Evolutionary conservation across 2,888 invertebrate species (phyloP).

Genomic region (Drosophila flavopinicola): DNA sequence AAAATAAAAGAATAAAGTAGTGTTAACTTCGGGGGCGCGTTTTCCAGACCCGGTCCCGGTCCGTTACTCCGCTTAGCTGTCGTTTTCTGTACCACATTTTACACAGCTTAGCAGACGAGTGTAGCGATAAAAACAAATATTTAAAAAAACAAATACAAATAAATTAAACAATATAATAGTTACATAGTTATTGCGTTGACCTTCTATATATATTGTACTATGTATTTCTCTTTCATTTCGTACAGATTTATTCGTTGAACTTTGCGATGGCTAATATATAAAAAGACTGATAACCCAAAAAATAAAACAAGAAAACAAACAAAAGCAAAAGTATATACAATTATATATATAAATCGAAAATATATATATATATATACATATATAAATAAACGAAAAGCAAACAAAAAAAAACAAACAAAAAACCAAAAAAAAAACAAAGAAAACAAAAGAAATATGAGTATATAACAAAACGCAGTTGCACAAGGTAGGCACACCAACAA

Average conservation of each 20-base stretch:
- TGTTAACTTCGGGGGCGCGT: constrained; percentile 35
- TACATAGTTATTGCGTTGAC: constrained; percentile 67
- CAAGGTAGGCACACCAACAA: constrained; percentile 83
- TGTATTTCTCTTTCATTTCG: constrained; percentile 82
- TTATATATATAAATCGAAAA: constrained; percentile 64
- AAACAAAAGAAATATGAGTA: constrained; percentile 69
- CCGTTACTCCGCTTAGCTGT: constrained; percentile 36
- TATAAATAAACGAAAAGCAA: constrained; percentile 46
- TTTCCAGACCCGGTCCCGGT: constrained; percentile 39
- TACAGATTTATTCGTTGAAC: constrained; percentile 84
- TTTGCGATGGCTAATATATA: constrained; percentile 84
- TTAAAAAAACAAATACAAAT: constrained; percentile 7
- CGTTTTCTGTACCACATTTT: constrained; percentile 16
- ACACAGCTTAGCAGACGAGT: constrained; percentile 7
- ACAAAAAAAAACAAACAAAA: constrained; percentile 51
- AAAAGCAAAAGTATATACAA: constrained; percentile 57
- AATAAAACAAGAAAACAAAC: constrained; percentile 53
- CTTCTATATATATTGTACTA: constrained; percentile 73
- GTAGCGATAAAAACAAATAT: constrained; percentile 4
- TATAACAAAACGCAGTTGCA: constrained; percentile 82
- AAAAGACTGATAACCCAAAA: constrained; percentile 82
- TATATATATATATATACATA: constrained; percentile 66
- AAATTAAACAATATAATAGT: constrained; percentile 33
- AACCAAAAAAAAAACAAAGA: constrained; percentile 49
- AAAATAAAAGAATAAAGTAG: constrained; percentile 5